Conservation (phyloP, 1,140 invertebrate species). For the Scaptomyza graminum region DNA sequence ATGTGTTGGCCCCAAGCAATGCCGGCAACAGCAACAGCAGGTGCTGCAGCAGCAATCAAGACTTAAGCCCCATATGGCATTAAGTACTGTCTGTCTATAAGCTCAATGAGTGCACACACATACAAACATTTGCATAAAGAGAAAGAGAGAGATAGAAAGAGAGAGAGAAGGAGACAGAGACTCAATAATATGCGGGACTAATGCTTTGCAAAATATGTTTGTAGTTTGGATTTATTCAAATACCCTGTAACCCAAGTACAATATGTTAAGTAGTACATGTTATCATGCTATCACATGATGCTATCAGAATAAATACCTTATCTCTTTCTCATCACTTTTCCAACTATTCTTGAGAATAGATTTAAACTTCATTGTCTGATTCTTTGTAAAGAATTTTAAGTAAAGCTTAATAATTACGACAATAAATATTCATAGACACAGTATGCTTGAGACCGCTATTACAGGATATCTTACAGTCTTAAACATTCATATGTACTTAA, state of each 20-base stretch:
- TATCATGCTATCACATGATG: too few species aligned
- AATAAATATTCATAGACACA: too few species aligned
- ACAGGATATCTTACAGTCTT: slow-evolving; percentile 4
- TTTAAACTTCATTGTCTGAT: too few species aligned
- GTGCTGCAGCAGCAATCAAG: slow-evolving; percentile 63
- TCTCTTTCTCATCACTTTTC: too few species aligned
- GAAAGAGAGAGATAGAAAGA: neutral
- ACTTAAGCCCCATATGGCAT: slow-evolving; percentile 42
- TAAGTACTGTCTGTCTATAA: slow-evolving; percentile 36
- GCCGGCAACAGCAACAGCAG: slow-evolving; percentile 49
- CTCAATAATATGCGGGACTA: slow-evolving; percentile 73
- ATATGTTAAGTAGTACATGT: too few species aligned
- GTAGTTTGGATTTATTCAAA: slow-evolving; percentile 40
- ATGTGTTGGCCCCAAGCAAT: slow-evolving; percentile 27
- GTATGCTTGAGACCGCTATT: too few species aligned
- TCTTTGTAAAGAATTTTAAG: too few species aligned
- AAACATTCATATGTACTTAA: neutral
- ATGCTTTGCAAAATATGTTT: slow-evolving; percentile 71
- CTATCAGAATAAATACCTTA: too few species aligned
- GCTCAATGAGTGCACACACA: slow-evolving; percentile 39
- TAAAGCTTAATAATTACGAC: too few species aligned
- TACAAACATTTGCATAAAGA: slow-evolving; percentile 23
- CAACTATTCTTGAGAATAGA: too few species aligned
- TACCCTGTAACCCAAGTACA: neutral
- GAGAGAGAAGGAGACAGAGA: slow-evolving; percentile 20